These are phyloP conservation scores for Daphoenositta chrysoptera DNA, from an alignment of 2,113 vertebrate genomes.

Conservation along the genomic window DNA sequence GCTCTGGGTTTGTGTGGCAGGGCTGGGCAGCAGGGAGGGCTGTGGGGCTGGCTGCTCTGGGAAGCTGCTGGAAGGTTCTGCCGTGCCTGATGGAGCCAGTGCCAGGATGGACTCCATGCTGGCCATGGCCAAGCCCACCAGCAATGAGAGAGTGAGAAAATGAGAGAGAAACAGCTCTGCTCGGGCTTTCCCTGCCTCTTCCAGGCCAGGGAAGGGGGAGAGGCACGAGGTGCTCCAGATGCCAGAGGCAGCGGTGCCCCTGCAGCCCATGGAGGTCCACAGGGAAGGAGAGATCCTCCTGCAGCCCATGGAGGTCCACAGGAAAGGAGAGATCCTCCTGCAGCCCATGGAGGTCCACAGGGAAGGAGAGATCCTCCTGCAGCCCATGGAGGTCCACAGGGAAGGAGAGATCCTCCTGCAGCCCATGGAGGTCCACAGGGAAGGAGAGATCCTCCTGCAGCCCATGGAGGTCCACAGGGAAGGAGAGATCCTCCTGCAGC, in stretches of 20 bases:
- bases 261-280: neutral
- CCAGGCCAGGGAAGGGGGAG: neutral
- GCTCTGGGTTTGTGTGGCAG: neutral
- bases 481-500: too few species aligned
- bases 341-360: too few species aligned
- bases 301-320: neutral
- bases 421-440: too few species aligned
- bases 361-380: too few species aligned
- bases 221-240: neutral
- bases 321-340: too few species aligned
- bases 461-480: too few species aligned
- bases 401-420: too few species aligned
- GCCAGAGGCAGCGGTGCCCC: neutral
- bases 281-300: neutral
- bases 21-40: neutral
- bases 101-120: too few species aligned
- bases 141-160: neutral
- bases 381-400: too few species aligned
- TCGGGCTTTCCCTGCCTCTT: too few species aligned
- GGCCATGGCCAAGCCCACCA: neutral
- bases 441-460: too few species aligned
- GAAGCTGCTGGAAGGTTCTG: neutral
- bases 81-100: fast-evolving
- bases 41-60: neutral
- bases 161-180: neutral